Conservation (phyloP, 2,113 vertebrate genomes). For the Ptilonorhynchus violaceus region DNA sequence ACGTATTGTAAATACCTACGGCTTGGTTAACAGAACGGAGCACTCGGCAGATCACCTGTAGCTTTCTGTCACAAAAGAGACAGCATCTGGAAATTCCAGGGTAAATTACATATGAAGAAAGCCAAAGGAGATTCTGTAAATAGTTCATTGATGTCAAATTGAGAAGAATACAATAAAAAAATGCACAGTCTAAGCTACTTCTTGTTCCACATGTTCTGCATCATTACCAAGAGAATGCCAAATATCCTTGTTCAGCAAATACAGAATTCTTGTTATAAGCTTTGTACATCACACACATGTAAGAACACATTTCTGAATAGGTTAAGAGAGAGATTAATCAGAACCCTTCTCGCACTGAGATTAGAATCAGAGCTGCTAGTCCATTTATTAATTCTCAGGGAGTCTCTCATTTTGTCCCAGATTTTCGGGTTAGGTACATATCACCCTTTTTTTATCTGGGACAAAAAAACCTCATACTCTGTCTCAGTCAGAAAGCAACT, state of each 20-base stretch:
- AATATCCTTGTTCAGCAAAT: neutral
- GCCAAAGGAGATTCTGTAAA: neutral
- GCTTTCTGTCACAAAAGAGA: neutral
- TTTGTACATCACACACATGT: neutral
- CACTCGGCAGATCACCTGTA: neutral
- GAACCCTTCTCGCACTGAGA: neutral
- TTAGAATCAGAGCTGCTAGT: neutral
- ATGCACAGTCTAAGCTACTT: neutral
- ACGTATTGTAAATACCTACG: neutral
- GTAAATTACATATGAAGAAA: neutral
- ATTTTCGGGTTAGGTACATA: neutral
- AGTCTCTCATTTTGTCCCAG: neutral
- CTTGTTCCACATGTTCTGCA: neutral
- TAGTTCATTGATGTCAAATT: neutral
- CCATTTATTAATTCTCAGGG: neutral
- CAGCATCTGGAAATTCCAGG: neutral
- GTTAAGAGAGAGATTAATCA: neutral
- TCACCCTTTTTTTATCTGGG: neutral
- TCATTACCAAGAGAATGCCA: neutral
- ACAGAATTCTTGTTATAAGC: neutral
- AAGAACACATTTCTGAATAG: neutral
- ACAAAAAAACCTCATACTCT: neutral
- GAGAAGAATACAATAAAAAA: neutral
- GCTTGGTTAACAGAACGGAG: neutral
- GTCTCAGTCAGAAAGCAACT: neutral